Evolutionary conservation across 1,140 invertebrate genomes (phyloP), one percentile per base, ranked within the genome.

Genomic region (Calycopis cecrops): DNA sequence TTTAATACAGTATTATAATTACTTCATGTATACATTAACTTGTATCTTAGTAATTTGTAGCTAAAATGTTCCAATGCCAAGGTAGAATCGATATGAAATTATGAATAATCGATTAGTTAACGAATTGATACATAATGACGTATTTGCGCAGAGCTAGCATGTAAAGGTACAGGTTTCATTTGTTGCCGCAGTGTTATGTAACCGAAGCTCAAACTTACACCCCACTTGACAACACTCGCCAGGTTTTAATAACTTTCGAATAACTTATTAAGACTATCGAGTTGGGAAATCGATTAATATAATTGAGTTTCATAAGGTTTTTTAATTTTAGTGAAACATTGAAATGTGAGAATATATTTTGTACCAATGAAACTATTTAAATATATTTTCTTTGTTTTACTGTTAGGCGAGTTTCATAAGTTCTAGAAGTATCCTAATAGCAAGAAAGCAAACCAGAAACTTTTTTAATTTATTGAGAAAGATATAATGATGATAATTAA

Each of bases 181-280:
- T 69, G 58, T 57, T 67, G 64, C 68, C 74, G 74, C 76, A 77
- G 69, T 77, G 52, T 79, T 79, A 74, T 66, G 69, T 74, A 79
- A 79, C 57, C 40, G 9, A 8, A 21, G 35, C 37, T 40, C 37
- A 35, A 49, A n/a, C 56, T 42, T 61, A 61, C 42, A 44, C 38
- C 56, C 52, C 28, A 53, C 51, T 53, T 53, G 38, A 38, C 53
- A 55, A 14, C 48, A 50, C 9, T 51, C 37, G 9, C 37, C 38
- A 38, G 52, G n/a, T 47, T 44, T 60, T 28, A 51, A 28, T 35
- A 52, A 35, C 34, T 38, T 16, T 38, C 14, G 12, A 16, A 44
- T 16, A 14, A 9, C 40, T 14, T 16, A 9, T 44, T 16, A 9
- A 16, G 17, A 44, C 9, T 44, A 9, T 9, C 40, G 14, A 7